A percentile compares a stretch with the other conserved stretches of the same genome.
Evolutionary conservation across 1,140 invertebrate genomes (phyloP).

Genomic region (Zaprionus kolodkinae): DNA sequence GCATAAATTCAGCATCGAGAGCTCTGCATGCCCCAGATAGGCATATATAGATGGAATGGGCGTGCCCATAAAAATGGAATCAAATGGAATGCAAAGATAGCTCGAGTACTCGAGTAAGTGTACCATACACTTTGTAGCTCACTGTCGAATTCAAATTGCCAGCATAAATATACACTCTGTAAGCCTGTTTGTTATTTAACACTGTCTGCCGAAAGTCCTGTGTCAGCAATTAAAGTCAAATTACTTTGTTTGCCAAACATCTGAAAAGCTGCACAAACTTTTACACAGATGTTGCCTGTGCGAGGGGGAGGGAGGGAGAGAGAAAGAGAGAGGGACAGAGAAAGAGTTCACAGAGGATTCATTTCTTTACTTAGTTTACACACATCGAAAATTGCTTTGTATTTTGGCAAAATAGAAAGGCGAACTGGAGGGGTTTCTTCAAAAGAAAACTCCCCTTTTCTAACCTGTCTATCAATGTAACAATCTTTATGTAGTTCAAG

Average conservation of each 20-base stretch:
- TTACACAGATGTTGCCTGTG: neutral
- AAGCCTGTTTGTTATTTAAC: constrained; percentile 5
- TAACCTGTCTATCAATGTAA: too few species aligned
- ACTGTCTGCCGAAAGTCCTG: constrained; percentile 1
- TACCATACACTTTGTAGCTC: neutral
- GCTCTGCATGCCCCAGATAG: constrained; percentile 1
- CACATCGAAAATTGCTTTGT: neutral
- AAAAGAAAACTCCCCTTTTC: too few species aligned
- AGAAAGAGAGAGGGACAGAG: neutral
- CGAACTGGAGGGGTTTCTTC: too few species aligned
- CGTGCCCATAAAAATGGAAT: constrained; percentile 25
- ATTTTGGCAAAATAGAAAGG: too few species aligned
- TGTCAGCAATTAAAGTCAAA: constrained; percentile 6
- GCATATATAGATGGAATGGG: neutral
- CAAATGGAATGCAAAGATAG: constrained; percentile 10
- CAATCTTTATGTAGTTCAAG: too few species aligned
- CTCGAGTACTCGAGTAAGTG: neutral
- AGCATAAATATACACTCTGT: neutral
- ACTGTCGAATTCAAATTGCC: neutral
- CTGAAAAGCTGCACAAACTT: neutral
- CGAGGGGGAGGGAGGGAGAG: neutral
- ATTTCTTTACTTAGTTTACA: neutral
- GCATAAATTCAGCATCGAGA: neutral
- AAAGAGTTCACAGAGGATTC: neutral
- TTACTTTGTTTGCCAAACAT: neutral